These are phyloP conservation scores for Noturus placidus DNA, from an alignment of 2,113 vertebrate genomes.

Conservation along the genomic window DNA sequence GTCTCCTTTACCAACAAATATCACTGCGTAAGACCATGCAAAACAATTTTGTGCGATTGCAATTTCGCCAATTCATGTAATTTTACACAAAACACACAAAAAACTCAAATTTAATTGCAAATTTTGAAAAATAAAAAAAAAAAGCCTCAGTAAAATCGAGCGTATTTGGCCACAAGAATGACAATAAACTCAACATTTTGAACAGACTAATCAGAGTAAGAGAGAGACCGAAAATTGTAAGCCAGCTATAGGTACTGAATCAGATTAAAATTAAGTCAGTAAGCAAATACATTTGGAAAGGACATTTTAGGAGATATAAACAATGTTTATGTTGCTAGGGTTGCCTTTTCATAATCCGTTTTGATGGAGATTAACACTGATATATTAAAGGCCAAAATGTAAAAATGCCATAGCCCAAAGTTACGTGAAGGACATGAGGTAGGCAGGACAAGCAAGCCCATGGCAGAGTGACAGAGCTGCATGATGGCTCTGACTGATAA, in stretches of 20 bases:
- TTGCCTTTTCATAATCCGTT: neutral
- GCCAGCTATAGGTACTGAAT: neutral
- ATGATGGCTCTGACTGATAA: conserved; percentile 92
- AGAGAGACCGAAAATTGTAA: neutral
- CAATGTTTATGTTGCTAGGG: neutral
- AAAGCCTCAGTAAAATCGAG: too few relatives aligned
- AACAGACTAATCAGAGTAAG: too few relatives aligned
- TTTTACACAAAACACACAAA: too few relatives aligned
- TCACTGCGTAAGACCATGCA: too few relatives aligned
- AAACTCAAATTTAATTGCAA: too few relatives aligned
- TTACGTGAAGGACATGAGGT: conserved; percentile 94
- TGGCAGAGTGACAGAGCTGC: conserved; percentile 90
- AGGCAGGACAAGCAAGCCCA: conserved; percentile 87
- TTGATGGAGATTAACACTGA: conserved; percentile 11
- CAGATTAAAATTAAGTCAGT: neutral
- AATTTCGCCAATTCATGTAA: too few relatives aligned
- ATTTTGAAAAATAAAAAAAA: too few relatives aligned
- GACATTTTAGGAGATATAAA: neutral
- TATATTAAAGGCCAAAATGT: conserved; percentile 34
- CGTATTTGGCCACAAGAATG: too few relatives aligned
- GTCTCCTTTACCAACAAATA: too few relatives aligned
- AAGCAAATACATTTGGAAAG: neutral
- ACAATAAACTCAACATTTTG: too few relatives aligned
- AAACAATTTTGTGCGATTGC: too few relatives aligned
- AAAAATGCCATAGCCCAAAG: conserved; percentile 84